A percentile compares a stretch with the other conserved stretches of the same genome.
Evolutionary conservation across 2,797 vertebrate species (phyloP).

Genomic region (Arctocebus calabarensis): DNA sequence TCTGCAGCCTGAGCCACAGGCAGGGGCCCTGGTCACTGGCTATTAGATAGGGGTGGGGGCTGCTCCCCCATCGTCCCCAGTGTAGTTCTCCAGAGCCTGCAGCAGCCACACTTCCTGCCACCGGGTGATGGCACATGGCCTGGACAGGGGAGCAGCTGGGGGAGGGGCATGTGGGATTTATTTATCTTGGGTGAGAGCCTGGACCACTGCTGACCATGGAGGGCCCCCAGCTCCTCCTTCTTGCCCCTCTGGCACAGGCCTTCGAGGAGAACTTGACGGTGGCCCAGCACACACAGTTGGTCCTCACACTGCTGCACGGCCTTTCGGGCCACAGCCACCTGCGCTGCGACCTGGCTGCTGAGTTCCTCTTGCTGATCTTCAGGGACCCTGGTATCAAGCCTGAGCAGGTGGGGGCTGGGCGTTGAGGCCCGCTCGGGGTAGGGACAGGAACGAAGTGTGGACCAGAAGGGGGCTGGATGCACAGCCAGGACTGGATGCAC

Average conservation of each 20-base stretch:
- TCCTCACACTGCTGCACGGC: conserved; percentile 30
- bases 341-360: neutral
- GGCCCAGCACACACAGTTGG: conserved; percentile 60
- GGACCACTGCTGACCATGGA: neutral
- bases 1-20: neutral
- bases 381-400: neutral
- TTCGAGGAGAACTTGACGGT: neutral
- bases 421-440: fast-evolving
- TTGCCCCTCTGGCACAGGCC: neutral
- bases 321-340: neutral
- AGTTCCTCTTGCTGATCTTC: conserved; percentile 24
- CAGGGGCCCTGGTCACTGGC: too few relatives aligned
- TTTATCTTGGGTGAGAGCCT: neutral
- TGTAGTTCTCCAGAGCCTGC: neutral
- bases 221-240: neutral
- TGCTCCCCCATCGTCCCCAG: too few relatives aligned
- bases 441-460: too few relatives aligned
- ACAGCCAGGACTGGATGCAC: neutral
- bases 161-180: neutral
- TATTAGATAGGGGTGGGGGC: neutral
- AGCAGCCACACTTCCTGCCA: fast-evolving
- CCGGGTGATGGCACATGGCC: neutral
- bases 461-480: too few relatives aligned
- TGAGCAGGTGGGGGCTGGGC: conserved; percentile 53
- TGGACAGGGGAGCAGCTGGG: too few relatives aligned